These are phyloP conservation scores for Eptesicus fuscus DNA, from an alignment of 2,113 vertebrate genomes.

Conservation along the genomic window DNA sequence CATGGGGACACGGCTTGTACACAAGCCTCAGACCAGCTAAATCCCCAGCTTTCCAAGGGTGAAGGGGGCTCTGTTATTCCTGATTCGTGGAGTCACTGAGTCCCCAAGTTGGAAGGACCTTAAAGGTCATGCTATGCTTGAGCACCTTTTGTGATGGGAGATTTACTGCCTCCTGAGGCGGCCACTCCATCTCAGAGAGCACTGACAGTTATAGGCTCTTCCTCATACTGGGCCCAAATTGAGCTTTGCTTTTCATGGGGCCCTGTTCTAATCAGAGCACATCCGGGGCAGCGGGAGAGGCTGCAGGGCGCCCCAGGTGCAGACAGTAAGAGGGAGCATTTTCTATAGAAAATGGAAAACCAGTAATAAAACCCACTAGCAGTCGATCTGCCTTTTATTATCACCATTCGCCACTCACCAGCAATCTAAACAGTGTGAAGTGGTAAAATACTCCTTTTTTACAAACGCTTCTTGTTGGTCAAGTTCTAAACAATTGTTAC, in stretches of 20 bases:
- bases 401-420: not conserved
- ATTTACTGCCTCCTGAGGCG: not conserved
- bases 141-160: slow-evolving; percentile 23
- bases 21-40: not conserved
- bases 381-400: not conserved
- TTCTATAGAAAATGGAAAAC: not conserved
- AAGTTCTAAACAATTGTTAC: slow-evolving; percentile 13
- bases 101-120: slow-evolving; percentile 36
- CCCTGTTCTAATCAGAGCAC: not conserved
- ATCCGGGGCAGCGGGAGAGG: accelerated
- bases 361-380: not conserved
- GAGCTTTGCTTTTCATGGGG: not conserved
- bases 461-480: slow-evolving; percentile 1
- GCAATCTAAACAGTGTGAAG: not conserved
- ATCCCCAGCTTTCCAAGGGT: not conserved
- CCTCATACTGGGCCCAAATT: not conserved
- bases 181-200: not conserved
- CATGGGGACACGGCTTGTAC: not conserved
- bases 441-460: not conserved
- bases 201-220: not conserved
- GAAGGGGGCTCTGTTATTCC: not conserved
- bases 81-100: slow-evolving; percentile 47
- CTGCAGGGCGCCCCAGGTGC: not conserved
- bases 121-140: slow-evolving; percentile 48
- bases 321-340: not conserved